phyloP scores from a whole-genome alignment of 2,113 vertebrate species.

The Ursus arctos region DNA sequence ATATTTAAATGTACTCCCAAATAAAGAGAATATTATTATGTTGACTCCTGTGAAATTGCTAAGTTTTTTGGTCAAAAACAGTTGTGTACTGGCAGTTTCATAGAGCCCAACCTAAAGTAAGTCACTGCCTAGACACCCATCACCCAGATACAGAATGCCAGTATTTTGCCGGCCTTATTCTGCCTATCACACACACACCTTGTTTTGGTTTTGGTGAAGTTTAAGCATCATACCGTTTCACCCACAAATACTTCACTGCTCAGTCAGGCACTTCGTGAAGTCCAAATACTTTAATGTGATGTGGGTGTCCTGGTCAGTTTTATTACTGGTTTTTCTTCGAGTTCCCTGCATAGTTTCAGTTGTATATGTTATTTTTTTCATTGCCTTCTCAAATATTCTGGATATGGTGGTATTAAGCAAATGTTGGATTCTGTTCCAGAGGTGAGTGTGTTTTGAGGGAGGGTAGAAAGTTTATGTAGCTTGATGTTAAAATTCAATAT shows the following conservation, averaged over 20 bases:
- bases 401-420: constrained; percentile 49
- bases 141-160: background rate
- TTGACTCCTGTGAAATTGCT: constrained; percentile 25
- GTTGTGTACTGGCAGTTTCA: constrained; percentile 19
- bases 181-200: background rate
- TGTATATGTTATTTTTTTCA: background rate
- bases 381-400: constrained; percentile 55
- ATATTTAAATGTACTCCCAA: constrained; percentile 34
- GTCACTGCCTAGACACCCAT: background rate
- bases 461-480: constrained; percentile 53
- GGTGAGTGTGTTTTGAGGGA: constrained; percentile 64
- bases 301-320: background rate
- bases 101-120: constrained; percentile 34
- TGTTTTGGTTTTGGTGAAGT: background rate
- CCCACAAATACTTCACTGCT: background rate
- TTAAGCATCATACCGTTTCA: constrained; percentile 57
- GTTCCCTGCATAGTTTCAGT: constrained; percentile 38
- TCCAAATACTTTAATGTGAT: background rate
- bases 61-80: background rate
- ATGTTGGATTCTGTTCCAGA: constrained; percentile 65
- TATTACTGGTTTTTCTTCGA: constrained; percentile 45
- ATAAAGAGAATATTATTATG: constrained; percentile 36
- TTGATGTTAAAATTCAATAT: constrained; percentile 59
- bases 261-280: constrained; percentile 23
- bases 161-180: constrained; percentile 24